A percentile compares a stretch with the other conserved stretches of the same genome.
Conservation (phyloP, 2,888 invertebrate genomes). For the Lasioglossum leucozonium region DNA sequence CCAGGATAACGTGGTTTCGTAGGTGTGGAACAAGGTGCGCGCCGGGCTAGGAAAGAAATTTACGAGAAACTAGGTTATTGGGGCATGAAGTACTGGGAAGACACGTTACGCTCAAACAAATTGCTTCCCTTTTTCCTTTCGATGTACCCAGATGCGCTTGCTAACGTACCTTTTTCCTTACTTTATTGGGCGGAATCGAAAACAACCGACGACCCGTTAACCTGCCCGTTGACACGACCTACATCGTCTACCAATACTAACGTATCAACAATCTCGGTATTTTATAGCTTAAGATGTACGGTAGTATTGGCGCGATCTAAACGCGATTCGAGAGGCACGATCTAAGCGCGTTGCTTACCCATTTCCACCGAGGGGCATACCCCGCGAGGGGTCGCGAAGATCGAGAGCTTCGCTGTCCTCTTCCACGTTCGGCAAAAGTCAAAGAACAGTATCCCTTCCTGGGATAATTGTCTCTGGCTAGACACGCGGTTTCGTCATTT, state of each 20-base stretch:
- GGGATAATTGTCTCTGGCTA: no score
- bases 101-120: slow-evolving; percentile 61
- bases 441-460: no score
- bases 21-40: slow-evolving; percentile 19
- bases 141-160: slow-evolving; percentile 10
- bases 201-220: slow-evolving; percentile 26
- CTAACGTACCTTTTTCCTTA: slow-evolving; percentile 25
- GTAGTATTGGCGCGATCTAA: no score
- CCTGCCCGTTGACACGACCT: not conserved
- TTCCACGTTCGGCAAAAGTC: no score
- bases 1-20: not conserved
- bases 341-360: no score
- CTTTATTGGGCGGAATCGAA: not conserved
- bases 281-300: no score
- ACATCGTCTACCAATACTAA: not conserved
- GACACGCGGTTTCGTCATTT: no score
- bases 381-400: no score
- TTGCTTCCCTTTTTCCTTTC: slow-evolving; percentile 47
- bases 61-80: slow-evolving; percentile 62
- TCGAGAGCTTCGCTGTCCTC: no score
- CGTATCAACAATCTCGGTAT: not conserved
- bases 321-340: no score
- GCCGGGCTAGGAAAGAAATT: slow-evolving; percentile 50
- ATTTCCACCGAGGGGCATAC: no score
- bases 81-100: slow-evolving; percentile 55